phyloP scores from a whole-genome alignment of 2,113 vertebrate species.

The Phasianus colchicus region DNA sequence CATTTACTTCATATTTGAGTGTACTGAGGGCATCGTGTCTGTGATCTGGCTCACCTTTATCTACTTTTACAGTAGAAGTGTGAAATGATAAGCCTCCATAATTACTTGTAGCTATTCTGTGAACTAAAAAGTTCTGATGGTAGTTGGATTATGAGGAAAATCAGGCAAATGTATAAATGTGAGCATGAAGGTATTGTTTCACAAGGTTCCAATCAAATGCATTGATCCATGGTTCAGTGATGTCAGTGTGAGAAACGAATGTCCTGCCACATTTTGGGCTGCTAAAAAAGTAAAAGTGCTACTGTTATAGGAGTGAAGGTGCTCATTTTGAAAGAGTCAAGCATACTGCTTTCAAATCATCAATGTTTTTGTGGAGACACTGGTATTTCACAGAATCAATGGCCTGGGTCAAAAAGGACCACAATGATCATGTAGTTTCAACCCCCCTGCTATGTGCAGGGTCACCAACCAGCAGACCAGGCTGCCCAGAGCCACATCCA shows the following conservation, averaged over 20 bases:
- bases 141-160: neutral
- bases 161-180: neutral
- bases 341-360: conserved; percentile 42
- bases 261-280: conserved; percentile 28
- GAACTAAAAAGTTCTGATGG: neutral
- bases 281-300: conserved; percentile 48
- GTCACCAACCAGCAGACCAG: too few relatives aligned
- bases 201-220: conserved; percentile 12
- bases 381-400: neutral
- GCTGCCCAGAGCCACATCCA: too few relatives aligned
- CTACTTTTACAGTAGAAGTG: neutral
- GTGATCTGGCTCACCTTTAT: neutral
- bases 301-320: neutral
- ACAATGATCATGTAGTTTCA: too few relatives aligned
- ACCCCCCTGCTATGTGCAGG: too few relatives aligned
- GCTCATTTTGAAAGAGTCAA: conserved; percentile 30
- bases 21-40: neutral
- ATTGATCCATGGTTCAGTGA: conserved; percentile 12
- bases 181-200: neutral
- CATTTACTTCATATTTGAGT: neutral
- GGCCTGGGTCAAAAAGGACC: too few relatives aligned
- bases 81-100: neutral
- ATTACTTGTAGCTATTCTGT: neutral
- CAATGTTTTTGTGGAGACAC: neutral
- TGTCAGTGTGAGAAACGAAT: conserved; percentile 11